phyloP scores from a whole-genome alignment of 2,113 vertebrate species.

The Chrysochloris asiatica region DNA sequence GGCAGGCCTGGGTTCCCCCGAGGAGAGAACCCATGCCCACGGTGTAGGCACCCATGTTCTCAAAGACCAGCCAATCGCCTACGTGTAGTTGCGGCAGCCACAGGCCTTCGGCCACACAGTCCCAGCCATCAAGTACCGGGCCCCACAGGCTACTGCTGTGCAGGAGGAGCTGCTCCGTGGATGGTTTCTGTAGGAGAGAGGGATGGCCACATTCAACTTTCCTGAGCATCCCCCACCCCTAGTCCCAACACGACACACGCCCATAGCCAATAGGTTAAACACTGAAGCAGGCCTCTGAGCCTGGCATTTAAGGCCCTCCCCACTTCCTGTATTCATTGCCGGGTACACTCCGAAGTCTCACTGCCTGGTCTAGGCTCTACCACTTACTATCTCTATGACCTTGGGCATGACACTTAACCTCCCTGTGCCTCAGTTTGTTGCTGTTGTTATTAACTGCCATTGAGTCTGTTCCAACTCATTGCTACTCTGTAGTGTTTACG shows the following conservation, averaged over 20 bases:
- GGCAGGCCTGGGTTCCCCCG: not conserved
- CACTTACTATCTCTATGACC: not conserved
- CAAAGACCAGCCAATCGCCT: conserved; percentile 87
- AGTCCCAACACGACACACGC: not conserved
- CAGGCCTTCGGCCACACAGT: conserved; percentile 79
- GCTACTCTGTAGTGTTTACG: too few relatives aligned
- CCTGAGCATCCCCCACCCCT: not conserved
- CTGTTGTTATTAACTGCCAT: too few relatives aligned
- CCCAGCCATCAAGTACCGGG: conserved; percentile 32
- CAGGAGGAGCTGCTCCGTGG: conserved; percentile 65
- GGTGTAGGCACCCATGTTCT: conserved; percentile 87
- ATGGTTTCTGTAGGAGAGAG: conserved; percentile 75
- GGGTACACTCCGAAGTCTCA: not conserved
- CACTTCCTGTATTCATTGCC: not conserved
- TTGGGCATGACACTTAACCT: not conserved
- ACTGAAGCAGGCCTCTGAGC: not conserved
- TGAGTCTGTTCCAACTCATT: too few relatives aligned
- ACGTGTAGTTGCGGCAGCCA: conserved; percentile 82
- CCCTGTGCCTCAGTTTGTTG: not conserved
- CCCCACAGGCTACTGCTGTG: conserved; percentile 84
- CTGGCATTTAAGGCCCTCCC: not conserved
- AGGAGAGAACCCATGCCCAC: not conserved
- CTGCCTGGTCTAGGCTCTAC: not conserved
- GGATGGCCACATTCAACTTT: not conserved
- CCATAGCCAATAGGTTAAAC: not conserved